Evolutionary conservation across 92 coral and sea anemone species (phyloP).

Genomic region (Plumapathes pennacea): DNA sequence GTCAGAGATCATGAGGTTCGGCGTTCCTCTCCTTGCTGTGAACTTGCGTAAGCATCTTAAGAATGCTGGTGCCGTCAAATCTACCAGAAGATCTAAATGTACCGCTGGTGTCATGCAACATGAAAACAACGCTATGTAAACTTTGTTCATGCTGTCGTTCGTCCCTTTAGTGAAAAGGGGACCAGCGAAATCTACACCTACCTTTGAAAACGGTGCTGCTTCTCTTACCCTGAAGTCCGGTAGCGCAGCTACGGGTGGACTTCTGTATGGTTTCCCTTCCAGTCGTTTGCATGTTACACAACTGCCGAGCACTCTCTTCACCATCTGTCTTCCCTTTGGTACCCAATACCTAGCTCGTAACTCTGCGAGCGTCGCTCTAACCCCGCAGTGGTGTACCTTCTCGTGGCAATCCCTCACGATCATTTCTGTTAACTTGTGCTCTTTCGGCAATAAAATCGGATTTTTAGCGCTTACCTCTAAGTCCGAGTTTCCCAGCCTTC

Average conservation of each 20-base stretch:
- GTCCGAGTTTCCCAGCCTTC: conserved; percentile 11
- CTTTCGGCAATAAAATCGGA: conserved; percentile 18
- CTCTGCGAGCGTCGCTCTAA: conserved; percentile 28
- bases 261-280: conserved; percentile 10
- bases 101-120: conserved; percentile 19
- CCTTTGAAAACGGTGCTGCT: conserved; percentile 11
- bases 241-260: conserved; percentile 7
- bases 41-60: conserved; percentile 2
- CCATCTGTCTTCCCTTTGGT: conserved; percentile 33
- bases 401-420: conserved; percentile 10
- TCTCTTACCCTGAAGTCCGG: conserved; percentile 20
- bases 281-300: conserved; percentile 15
- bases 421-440: neutral
- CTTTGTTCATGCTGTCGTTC: neutral
- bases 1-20: conserved; percentile 9
- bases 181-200: conserved; percentile 32
- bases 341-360: conserved; percentile 29
- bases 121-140: conserved; percentile 7
- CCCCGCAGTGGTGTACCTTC: conserved; percentile 23
- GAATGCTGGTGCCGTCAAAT: conserved; percentile 1
- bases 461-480: conserved; percentile 5
- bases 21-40: conserved; percentile 17
- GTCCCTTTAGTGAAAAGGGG: conserved; percentile 1
- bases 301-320: conserved; percentile 3
- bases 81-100: conserved; percentile 4